These are phyloP conservation scores for Apocheima hispidaria DNA, from an alignment of 2,888 invertebrate genomes.

Conservation along the genomic window DNA sequence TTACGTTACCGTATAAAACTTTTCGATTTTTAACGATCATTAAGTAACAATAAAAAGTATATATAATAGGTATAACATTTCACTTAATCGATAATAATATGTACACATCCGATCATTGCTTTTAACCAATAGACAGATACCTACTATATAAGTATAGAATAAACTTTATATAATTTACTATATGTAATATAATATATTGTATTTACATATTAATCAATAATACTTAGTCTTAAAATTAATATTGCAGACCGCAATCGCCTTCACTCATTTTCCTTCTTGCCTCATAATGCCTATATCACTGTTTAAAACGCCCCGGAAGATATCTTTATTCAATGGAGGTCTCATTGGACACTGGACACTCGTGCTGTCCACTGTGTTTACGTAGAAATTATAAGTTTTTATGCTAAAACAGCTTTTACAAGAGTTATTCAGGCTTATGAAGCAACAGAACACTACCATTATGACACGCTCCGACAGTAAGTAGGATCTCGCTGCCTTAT, in stretches of 20 bases:
- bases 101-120: slow-evolving; percentile 80
- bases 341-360: slow-evolving; percentile 23
- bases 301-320: slow-evolving; percentile 33
- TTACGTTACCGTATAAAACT: slow-evolving; percentile 68
- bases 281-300: slow-evolving; percentile 43
- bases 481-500: too few species aligned
- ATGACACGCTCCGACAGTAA: not conserved
- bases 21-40: slow-evolving; percentile 71
- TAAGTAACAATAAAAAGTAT: slow-evolving; percentile 74
- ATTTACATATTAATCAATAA: slow-evolving; percentile 76
- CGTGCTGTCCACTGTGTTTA: not conserved
- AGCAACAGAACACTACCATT: slow-evolving; percentile 21
- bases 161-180: slow-evolving; percentile 61
- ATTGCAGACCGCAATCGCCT: slow-evolving; percentile 81
- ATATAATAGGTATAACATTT: slow-evolving; percentile 57
- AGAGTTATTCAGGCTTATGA: slow-evolving; percentile 1
- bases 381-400: slow-evolving; percentile 7
- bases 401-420: slow-evolving; percentile 1
- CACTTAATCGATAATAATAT: slow-evolving; percentile 70
- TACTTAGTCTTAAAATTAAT: slow-evolving; percentile 76
- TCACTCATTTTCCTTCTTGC: slow-evolving; percentile 49
- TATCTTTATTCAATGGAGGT: slow-evolving; percentile 31
- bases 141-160: slow-evolving; percentile 49
- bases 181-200: slow-evolving; percentile 55
- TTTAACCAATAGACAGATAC: slow-evolving; percentile 64